Conservation (phyloP, 1,140 invertebrate species). For the Cotesia typhae region DNA sequence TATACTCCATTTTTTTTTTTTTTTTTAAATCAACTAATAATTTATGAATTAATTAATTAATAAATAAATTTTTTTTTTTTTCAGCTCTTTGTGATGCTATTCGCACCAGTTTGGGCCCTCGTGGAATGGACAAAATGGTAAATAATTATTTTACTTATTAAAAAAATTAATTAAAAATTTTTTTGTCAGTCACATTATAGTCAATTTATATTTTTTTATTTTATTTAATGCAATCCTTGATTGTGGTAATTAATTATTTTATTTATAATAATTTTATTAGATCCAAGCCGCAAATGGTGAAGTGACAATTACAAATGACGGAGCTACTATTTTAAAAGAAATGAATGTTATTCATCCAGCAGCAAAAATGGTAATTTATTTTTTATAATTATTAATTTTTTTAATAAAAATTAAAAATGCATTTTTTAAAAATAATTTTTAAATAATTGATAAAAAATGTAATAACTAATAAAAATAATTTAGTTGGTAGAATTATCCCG, state of each 20-base stretch:
- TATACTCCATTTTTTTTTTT: slow-evolving; percentile 11
- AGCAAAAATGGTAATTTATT: slow-evolving; percentile 91
- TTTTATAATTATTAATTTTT: slow-evolving; percentile 6
- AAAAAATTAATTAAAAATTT: neutral
- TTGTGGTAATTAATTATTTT: neutral
- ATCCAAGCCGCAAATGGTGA: slow-evolving; percentile 97
- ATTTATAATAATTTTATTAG: slow-evolving; percentile 60
- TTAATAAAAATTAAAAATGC: slow-evolving; percentile 17
- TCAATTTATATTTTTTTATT: no score
- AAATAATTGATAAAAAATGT: slow-evolving; percentile 16
- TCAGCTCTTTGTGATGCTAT: slow-evolving; percentile 98
- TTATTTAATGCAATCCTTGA: no score
- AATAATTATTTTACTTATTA: slow-evolving; percentile 35
- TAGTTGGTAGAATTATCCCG: slow-evolving; percentile 97
- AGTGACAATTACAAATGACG: slow-evolving; percentile 99
- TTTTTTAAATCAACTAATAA: slow-evolving; percentile 5
- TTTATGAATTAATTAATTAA: neutral
- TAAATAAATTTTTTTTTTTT: slow-evolving; percentile 56
- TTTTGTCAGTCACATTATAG: no score
- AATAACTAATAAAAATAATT: slow-evolving; percentile 11
- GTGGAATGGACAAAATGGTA: slow-evolving; percentile 99
- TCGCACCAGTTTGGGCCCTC: slow-evolving; percentile 95
- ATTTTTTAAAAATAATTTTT: neutral
- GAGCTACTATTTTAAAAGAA: slow-evolving; percentile 98
- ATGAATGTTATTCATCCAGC: slow-evolving; percentile 99